Percentiles rank a stretch among this genome's conserved stretches.
phyloP scores from a whole-genome alignment of 1,140 invertebrate species.

The Scaptodrosophila lebanonensis region DNA sequence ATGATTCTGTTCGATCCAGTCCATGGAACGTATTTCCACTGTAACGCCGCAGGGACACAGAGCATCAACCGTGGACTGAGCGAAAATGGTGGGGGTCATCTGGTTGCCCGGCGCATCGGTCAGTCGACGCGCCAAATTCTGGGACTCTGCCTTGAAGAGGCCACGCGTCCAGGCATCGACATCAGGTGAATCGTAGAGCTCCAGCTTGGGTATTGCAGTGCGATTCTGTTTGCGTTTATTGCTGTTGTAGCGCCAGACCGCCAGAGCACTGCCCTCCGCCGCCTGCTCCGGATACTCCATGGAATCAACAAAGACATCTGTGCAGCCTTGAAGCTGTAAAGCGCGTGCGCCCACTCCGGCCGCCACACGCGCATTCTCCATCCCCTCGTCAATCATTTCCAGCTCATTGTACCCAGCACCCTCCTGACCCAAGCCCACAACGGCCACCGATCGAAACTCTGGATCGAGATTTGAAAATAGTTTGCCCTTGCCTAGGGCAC shows the following conservation, averaged over 20 bases:
- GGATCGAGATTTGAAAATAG: conserved; percentile 82
- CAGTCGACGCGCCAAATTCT: conserved; percentile 88
- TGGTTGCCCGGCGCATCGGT: conserved; percentile 91
- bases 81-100: conserved; percentile 91
- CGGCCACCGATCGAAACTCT: conserved; percentile 81
- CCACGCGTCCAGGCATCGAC: conserved; percentile 85
- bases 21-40: conserved; percentile 83
- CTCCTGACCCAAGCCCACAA: conserved; percentile 83
- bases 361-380: conserved; percentile 77
- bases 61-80: conserved; percentile 80
- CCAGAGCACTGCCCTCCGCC: conserved; percentile 84
- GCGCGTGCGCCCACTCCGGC: conserved; percentile 80
- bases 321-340: conserved; percentile 80
- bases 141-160: conserved; percentile 85
- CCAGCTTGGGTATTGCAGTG: conserved; percentile 78
- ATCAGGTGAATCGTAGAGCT: conserved; percentile 77
- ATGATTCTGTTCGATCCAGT: conserved; percentile 65
- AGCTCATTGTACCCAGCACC: conserved; percentile 81
- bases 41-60: conserved; percentile 80
- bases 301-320: conserved; percentile 82
- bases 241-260: conserved; percentile 83
- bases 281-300: conserved; percentile 86
- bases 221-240: conserved; percentile 80
- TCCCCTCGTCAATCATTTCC: conserved; percentile 84
- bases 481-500: conserved; percentile 78